Percentiles rank a stretch among this genome's conserved stretches.
These are phyloP conservation scores for Micrastur ruficollis DNA, from an alignment of 2,797 vertebrate species.

Conservation along the genomic window DNA sequence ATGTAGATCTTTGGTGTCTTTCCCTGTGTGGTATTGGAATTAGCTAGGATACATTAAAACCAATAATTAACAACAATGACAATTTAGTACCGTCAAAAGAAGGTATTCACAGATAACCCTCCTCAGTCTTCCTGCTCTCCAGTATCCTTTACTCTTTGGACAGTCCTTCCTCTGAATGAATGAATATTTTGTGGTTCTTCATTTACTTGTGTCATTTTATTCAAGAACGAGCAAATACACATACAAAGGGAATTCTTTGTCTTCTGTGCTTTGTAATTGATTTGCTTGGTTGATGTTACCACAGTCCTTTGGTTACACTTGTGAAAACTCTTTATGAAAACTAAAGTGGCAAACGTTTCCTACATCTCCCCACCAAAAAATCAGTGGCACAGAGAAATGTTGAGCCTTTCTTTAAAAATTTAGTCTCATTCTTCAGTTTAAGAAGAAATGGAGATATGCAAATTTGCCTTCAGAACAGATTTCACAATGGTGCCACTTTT, in stretches of 20 bases:
- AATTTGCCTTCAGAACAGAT: not conserved
- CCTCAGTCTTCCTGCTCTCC: not conserved
- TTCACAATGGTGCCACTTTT: not conserved
- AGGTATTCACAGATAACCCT: not conserved
- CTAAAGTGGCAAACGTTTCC: not conserved
- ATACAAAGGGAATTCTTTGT: not conserved
- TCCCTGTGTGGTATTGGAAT: not conserved
- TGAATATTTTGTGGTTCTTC: not conserved
- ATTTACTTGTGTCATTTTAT: not conserved
- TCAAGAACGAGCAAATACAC: not conserved
- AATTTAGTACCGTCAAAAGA: not conserved
- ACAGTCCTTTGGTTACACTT: not conserved
- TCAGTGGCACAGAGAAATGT: not conserved
- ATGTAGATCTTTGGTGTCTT: not conserved
- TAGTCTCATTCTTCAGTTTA: not conserved
- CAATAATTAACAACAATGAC: not conserved
- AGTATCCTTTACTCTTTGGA: not conserved
- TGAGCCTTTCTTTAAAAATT: not conserved
- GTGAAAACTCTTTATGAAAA: not conserved
- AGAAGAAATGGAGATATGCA: not conserved
- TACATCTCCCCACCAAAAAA: not conserved
- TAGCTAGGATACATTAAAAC: not conserved
- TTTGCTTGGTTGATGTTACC: not conserved
- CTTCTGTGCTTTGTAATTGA: not conserved
- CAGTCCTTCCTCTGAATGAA: not conserved